Evolutionary conservation across 2,113 vertebrate species (phyloP).

Genomic region (Tamias sibiricus): DNA sequence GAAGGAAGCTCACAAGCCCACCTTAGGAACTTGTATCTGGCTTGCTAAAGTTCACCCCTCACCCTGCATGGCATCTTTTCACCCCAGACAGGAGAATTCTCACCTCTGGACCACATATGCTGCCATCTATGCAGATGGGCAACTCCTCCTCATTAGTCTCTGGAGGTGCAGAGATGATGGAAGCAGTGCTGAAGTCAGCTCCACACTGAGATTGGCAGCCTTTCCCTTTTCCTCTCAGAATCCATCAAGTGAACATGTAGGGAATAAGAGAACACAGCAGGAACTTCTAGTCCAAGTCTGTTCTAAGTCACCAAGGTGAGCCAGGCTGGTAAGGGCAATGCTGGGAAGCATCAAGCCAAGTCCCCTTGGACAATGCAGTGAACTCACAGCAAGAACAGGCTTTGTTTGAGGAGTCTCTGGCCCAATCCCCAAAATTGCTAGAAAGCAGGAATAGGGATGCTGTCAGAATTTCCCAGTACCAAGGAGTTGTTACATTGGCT

Average conservation of each 20-base stretch:
- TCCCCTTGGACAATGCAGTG: neutral
- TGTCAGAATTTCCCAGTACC: neutral
- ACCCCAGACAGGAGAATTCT: neutral
- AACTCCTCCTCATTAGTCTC: too few relatives aligned
- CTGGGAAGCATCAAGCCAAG: neutral
- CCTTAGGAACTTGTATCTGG: accelerated
- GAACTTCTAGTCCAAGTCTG: neutral
- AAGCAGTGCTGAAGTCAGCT: accelerated
- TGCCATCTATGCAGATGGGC: accelerated
- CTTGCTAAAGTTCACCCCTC: neutral
- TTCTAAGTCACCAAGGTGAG: neutral
- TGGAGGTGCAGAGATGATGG: neutral
- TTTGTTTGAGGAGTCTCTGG: neutral
- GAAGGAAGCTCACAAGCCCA: neutral
- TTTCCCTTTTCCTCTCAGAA: neutral
- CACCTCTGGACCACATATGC: neutral
- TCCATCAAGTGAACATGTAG: neutral
- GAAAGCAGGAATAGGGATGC: neutral
- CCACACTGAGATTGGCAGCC: neutral
- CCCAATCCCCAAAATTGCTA: accelerated
- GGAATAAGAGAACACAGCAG: neutral
- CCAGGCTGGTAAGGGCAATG: accelerated
- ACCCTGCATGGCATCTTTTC: accelerated
- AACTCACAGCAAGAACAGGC: neutral
- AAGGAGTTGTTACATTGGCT: neutral